A percentile compares a stretch with the other conserved stretches of the same genome.
phyloP scores from a whole-genome alignment of 1,140 invertebrate genomes.

The Nasonia giraulti region DNA sequence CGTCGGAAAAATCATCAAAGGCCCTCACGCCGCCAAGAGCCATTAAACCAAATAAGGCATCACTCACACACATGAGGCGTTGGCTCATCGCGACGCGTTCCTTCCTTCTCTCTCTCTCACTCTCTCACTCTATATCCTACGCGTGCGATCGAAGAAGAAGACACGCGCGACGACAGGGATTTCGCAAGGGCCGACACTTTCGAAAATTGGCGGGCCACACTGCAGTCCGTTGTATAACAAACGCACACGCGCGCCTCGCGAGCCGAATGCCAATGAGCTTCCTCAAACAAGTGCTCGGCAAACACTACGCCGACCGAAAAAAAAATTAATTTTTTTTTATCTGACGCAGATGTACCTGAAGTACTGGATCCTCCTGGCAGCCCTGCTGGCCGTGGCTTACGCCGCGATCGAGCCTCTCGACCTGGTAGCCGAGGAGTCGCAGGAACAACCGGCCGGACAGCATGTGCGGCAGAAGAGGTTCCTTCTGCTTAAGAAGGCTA shows the following conservation, averaged over 20 bases:
- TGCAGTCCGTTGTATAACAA: constrained; percentile 30
- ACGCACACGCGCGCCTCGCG: neutral
- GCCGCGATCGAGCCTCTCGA: constrained; percentile 29
- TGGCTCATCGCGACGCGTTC: neutral
- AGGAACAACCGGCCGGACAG: neutral
- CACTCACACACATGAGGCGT: neutral
- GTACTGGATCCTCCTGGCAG: constrained; percentile 41
- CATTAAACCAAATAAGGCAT: neutral
- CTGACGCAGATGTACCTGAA: constrained; percentile 54
- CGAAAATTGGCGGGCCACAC: constrained; percentile 38
- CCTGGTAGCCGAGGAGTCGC: neutral
- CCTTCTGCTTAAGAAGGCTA: constrained; percentile 33
- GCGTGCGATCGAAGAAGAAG: neutral
- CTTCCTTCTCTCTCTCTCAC: neutral
- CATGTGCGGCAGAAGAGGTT: constrained; percentile 33
- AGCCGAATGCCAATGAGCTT: neutral
- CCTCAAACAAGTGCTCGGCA: constrained; percentile 22
- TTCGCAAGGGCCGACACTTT: constrained; percentile 35
- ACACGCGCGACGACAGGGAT: neutral
- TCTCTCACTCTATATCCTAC: neutral
- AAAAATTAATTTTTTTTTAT: no score
- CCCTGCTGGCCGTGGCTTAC: constrained; percentile 49
- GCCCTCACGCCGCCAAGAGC: no score
- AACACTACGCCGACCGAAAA: no score
- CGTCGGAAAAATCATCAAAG: constrained; percentile 13